Conservation (phyloP, 2,888 invertebrate species). For the Lymantria dispar region DNA sequence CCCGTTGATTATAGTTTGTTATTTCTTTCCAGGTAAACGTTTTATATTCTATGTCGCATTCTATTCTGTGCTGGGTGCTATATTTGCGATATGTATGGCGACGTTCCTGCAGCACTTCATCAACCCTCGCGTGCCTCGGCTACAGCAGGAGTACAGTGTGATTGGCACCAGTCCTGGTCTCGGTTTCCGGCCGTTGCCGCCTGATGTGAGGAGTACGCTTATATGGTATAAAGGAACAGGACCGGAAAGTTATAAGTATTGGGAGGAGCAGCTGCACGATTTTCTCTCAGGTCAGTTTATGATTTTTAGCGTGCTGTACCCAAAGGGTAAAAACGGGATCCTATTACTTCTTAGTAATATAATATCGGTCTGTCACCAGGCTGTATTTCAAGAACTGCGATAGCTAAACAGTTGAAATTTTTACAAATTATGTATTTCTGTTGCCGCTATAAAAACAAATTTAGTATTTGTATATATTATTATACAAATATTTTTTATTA, state of each 20-base stretch:
- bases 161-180: slow-evolving; percentile 98
- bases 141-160: slow-evolving; percentile 91
- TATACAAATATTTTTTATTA: too few relatives aligned
- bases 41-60: slow-evolving; percentile 95
- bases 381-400: too few relatives aligned
- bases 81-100: slow-evolving; percentile 96
- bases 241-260: slow-evolving; percentile 88
- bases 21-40: slow-evolving; percentile 90
- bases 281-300: slow-evolving; percentile 88
- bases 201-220: slow-evolving; percentile 95
- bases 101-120: slow-evolving; percentile 95
- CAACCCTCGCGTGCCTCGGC: slow-evolving; percentile 93
- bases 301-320: too few relatives aligned
- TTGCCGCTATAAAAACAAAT: too few relatives aligned
- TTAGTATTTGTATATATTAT: too few relatives aligned
- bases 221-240: slow-evolving; percentile 96
- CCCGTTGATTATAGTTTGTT: too few relatives aligned
- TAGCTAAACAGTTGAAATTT: too few relatives aligned
- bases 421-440: too few relatives aligned
- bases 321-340: too few relatives aligned
- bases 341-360: too few relatives aligned
- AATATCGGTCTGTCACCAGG: too few relatives aligned
- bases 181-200: slow-evolving; percentile 96
- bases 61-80: slow-evolving; percentile 92
- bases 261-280: slow-evolving; percentile 89